Conservation (phyloP, 1,140 invertebrate genomes). For the Nylanderia fulva region DNA sequence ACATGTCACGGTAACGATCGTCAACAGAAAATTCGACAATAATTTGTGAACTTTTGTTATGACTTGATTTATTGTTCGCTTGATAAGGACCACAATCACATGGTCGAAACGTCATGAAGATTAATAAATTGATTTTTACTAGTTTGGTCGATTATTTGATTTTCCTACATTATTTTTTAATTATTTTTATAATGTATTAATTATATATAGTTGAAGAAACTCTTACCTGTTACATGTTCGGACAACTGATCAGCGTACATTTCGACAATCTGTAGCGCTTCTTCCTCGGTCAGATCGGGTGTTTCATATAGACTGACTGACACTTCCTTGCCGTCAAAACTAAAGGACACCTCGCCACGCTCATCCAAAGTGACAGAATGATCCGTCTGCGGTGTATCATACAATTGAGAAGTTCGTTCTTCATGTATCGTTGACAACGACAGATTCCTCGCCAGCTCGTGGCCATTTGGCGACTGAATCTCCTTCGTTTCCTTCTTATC, state of each 20-base stretch:
- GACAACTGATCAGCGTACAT: constrained; percentile 97
- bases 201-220: too few relatives aligned
- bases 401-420: constrained; percentile 94
- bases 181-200: too few relatives aligned
- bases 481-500: constrained; percentile 83
- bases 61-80: too few relatives aligned
- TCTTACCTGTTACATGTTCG: constrained; percentile 92
- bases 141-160: too few relatives aligned
- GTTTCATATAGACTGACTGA: constrained; percentile 96
- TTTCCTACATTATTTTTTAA: too few relatives aligned
- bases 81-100: too few relatives aligned
- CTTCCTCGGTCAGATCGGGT: constrained; percentile 95
- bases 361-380: constrained; percentile 91
- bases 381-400: constrained; percentile 92
- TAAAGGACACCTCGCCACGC: constrained; percentile 94
- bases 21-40: too few relatives aligned
- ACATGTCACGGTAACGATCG: too few relatives aligned
- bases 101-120: too few relatives aligned
- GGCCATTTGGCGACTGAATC: constrained; percentile 79
- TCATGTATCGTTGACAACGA: constrained; percentile 96
- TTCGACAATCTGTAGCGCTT: constrained; percentile 95
- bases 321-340: constrained; percentile 96
- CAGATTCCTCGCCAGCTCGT: constrained; percentile 90
- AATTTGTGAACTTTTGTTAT: too few relatives aligned
- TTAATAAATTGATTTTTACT: too few relatives aligned